Conservation (phyloP, 2,888 invertebrate genomes). For the Drosophila yooni region DNA sequence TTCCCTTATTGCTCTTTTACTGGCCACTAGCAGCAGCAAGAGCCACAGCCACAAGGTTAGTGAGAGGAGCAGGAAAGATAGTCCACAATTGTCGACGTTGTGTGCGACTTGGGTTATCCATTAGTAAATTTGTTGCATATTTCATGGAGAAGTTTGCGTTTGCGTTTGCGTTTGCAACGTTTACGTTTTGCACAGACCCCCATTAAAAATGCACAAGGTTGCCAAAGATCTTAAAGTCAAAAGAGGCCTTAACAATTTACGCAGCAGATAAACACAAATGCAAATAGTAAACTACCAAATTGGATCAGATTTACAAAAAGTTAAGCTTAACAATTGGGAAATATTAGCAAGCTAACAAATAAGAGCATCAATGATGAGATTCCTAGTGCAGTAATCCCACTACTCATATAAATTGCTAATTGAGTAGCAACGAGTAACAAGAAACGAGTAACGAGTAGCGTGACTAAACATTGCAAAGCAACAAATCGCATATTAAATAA, state of each 20-base stretch:
- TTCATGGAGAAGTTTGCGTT: constrained; percentile 54
- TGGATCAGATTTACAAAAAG: neutral
- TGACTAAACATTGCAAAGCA: neutral
- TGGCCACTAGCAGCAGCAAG: neutral
- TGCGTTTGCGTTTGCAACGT: constrained; percentile 8
- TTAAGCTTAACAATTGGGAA: neutral
- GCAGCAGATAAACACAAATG: constrained; percentile 2
- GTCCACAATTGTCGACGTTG: constrained; percentile 16
- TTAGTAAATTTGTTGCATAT: constrained; percentile 63
- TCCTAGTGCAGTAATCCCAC: too few species aligned
- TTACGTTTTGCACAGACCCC: constrained; percentile 31
- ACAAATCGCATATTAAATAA: neutral
- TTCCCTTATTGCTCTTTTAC: constrained; percentile 16
- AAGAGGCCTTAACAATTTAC: neutral
- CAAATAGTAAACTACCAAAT: neutral
- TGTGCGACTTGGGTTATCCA: constrained; percentile 37
- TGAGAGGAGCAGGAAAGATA: neutral
- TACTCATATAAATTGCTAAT: too few species aligned
- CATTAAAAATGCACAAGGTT: constrained; percentile 45
- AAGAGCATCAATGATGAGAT: neutral
- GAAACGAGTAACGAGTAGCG: neutral
- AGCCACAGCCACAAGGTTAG: too few species aligned
- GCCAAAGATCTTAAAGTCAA: constrained; percentile 25
- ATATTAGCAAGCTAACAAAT: neutral
- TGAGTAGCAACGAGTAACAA: neutral